Evolutionary conservation across 2,797 vertebrate species (phyloP).

Genomic region (Macropus fuliginosus): DNA sequence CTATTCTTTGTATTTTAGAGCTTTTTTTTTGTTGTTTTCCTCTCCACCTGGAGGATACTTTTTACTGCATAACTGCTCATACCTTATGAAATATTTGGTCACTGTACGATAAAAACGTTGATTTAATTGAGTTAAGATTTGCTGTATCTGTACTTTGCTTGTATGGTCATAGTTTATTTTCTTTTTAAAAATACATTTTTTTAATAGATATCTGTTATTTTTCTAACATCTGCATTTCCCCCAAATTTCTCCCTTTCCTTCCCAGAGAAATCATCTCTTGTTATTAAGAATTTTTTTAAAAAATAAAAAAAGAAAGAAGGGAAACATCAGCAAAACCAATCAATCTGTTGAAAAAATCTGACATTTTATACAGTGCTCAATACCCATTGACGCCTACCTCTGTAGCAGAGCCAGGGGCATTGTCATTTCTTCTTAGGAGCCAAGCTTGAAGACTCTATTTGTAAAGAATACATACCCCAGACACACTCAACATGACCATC

Average conservation of each 20-base stretch:
- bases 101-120: not conserved
- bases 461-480: not conserved
- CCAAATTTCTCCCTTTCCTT: not conserved
- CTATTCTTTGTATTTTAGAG: not conserved
- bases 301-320: not conserved
- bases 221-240: not conserved
- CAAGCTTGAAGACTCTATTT: not conserved
- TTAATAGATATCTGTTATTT: not conserved
- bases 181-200: not conserved
- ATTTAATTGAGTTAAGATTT: not conserved
- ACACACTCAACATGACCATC: not conserved
- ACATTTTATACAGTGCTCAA: not conserved
- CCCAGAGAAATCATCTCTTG: not conserved
- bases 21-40: not conserved
- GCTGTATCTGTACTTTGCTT: not conserved
- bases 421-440: not conserved
- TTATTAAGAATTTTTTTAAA: not conserved
- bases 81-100: not conserved
- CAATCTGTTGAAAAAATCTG: not conserved
- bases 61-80: not conserved
- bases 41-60: not conserved
- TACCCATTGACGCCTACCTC: not conserved
- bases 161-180: not conserved
- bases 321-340: not conserved
- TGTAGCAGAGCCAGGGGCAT: not conserved